Evolutionary conservation across 2,888 invertebrate species (phyloP), one percentile per base, ranked within the genome.

Genomic region (Noctua janthe): DNA sequence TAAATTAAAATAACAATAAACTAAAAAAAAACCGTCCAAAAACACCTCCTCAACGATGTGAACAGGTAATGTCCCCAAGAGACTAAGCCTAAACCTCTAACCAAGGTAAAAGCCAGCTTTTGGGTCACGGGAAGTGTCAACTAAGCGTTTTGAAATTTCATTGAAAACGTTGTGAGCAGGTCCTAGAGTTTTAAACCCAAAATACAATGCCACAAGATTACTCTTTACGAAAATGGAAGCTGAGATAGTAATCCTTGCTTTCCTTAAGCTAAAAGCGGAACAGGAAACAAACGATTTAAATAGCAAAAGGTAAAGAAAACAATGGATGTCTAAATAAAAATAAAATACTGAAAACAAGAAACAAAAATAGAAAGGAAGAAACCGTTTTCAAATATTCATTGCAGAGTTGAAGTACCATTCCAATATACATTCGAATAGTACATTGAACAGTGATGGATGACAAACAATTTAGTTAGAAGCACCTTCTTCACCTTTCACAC

Each of bases 221-320:
- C 54, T 56, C 10, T 51, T 39, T 20, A 59, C 29, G 35, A 67
- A 77, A 75, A 71, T 70, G 43, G 59, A 54, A 56, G 43, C 17
- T 54, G 54, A 67, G 71, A 74, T 78, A 74, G 49, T 72, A 83
- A 83, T 79, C 64, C 51, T 74, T 79, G 47, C 67, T 43, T 74
- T 69, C 4, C 43, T 43, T 2, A 35, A 79, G 15, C 29, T 74
- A 67, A 79, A 79, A 72, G 2, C 35, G 29, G 2, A 80, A 72
- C 56, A 35, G 39, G 54, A 83, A 74, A 79, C 54, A 49, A 72
- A 73, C 29, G 54, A 73, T 80, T 80, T 49, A 66, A 79, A 54
- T 74, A 78, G 67, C 67, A 47, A n/a, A 59, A 35, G 17, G 20
- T 66, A n/a, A 7, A 54, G 43, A 71, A 71, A 66, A 71, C 59